Evolutionary conservation across 2,888 invertebrate species (phyloP), one percentile per base, ranked within the genome.

Genomic region (Drosophila phalerata): DNA sequence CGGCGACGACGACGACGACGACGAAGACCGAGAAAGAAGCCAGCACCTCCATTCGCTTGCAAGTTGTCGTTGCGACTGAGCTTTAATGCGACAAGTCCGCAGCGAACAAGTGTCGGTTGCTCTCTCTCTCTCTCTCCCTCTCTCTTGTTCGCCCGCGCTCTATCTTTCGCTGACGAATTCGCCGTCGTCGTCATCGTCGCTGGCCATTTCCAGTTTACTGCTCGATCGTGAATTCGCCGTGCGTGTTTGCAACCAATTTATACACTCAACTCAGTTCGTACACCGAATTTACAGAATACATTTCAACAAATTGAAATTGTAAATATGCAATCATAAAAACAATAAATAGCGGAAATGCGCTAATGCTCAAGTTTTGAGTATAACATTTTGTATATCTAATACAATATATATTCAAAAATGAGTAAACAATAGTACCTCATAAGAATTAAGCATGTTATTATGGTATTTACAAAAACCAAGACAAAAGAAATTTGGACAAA

Each of bases 61-160:
- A 90, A 92, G 92, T 91, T 91, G 90, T 91, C 90, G 93, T 91
- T 93, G 92, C 90, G 94, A 93, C 89, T 94, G 93, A 86, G 92
- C 87, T 88, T 74, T 79, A 69, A 69, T 73, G 77, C 78, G 73
- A 74, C 81, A 81, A 76, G 75, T 76, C 78, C 76, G 79, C 79
- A 79, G 83, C 90, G 89, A 91, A 88, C 90, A 90, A 91, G 90
- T 88, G 90, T 90, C 86, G 90, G 90, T 78, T 52, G 61, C 62
- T 6, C 52, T 28, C 38, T 11, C 5, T 34, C 17, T n/a, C 22
- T 8, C 9, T 37, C n/a, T n/a, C 34, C n/a, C 11, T 30, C 30
- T 28, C 32, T 49, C 17, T 42, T 15, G 5, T 40, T 52, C 73
- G 38, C 38, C 9, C 19, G 42, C 30, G 32, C 34, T 22, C 17